Evolutionary conservation across 1,140 invertebrate genomes (phyloP).

Genomic region (Latrodectus geometricus): DNA sequence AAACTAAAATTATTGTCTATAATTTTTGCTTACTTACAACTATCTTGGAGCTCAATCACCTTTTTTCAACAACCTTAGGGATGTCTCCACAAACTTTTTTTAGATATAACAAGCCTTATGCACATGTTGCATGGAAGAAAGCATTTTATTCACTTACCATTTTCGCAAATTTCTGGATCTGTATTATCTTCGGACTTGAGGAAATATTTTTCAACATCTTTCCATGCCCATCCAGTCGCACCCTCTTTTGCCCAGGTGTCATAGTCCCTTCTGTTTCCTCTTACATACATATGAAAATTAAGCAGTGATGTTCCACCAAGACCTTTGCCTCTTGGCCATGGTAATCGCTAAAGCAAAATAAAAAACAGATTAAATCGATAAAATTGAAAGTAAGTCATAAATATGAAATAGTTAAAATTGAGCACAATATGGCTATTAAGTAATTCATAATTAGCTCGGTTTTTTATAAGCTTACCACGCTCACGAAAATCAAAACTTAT

Average conservation of each 20-base stretch:
- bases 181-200: constrained; percentile 67
- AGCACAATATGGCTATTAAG: no score
- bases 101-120: background rate
- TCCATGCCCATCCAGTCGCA: constrained; percentile 79
- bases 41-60: no score
- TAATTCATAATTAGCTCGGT: no score
- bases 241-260: constrained; percentile 83
- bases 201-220: constrained; percentile 79
- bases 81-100: no score
- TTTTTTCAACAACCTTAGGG: no score
- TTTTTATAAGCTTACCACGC: no score
- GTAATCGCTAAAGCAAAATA: constrained; percentile 74
- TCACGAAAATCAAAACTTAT: no score
- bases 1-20: no score
- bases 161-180: constrained; percentile 79
- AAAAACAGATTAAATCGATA: no score
- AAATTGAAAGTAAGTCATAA: no score
- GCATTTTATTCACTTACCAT: constrained; percentile 66
- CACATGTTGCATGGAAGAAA: background rate
- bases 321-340: constrained; percentile 86
- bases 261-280: constrained; percentile 88
- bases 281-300: constrained; percentile 93
- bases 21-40: no score
- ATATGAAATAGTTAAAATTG: no score
- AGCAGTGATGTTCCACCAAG: constrained; percentile 85